Evolutionary conservation across 2,888 invertebrate genomes (phyloP).

Genomic region (Troides oblongomaculatus): DNA sequence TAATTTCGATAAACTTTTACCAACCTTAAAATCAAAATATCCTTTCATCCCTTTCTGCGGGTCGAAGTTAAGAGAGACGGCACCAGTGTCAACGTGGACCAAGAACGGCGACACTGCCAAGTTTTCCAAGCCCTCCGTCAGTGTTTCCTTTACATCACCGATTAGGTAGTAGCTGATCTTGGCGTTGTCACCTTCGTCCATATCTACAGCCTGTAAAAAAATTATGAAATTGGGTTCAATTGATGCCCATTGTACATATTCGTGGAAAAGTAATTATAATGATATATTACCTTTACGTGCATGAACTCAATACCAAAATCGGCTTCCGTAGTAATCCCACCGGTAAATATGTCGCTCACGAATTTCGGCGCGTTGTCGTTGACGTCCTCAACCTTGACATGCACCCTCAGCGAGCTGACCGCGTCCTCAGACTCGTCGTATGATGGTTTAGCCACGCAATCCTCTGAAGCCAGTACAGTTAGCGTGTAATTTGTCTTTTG

Average conservation of each 20-base stretch:
- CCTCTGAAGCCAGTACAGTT: slow-evolving; percentile 90
- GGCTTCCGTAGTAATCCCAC: slow-evolving; percentile 95
- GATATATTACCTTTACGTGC: slow-evolving; percentile 84
- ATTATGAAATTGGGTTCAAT: neutral
- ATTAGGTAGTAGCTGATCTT: slow-evolving; percentile 87
- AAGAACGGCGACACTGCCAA: slow-evolving; percentile 90
- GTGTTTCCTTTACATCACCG: slow-evolving; percentile 89
- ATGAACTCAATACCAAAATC: slow-evolving; percentile 94
- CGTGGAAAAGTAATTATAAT: slow-evolving; percentile 9
- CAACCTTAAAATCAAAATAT: slow-evolving; percentile 94
- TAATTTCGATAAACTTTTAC: slow-evolving; percentile 1
- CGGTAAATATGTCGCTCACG: slow-evolving; percentile 90
- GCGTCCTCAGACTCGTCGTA: slow-evolving; percentile 81
- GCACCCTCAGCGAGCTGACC: slow-evolving; percentile 85
- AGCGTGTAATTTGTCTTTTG: slow-evolving; percentile 83
- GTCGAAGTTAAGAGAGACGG: slow-evolving; percentile 94
- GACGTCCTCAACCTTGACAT: slow-evolving; percentile 87
- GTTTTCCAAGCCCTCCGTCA: slow-evolving; percentile 92
- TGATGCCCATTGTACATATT: no score
- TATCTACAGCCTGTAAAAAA: slow-evolving; percentile 83
- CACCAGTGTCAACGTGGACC: slow-evolving; percentile 89
- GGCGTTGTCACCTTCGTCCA: slow-evolving; percentile 88
- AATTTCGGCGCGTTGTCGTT: slow-evolving; percentile 96
- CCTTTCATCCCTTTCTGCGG: slow-evolving; percentile 98
- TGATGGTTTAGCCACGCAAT: slow-evolving; percentile 83